Conservation (phyloP, 2,797 vertebrate genomes). For the Pipistrellus pipistrellus region DNA sequence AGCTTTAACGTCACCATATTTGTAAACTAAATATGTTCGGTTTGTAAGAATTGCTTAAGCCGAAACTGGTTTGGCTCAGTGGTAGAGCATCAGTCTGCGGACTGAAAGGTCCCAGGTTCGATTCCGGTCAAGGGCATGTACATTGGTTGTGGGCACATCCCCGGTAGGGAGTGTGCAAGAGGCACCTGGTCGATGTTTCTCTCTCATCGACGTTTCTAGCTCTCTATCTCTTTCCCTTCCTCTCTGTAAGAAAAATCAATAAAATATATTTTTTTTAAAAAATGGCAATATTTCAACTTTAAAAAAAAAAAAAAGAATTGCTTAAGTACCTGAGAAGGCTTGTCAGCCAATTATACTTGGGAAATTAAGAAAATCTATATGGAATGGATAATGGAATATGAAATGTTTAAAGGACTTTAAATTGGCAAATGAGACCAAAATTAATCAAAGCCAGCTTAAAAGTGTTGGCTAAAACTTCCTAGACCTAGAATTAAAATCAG, state of each 20-base stretch:
- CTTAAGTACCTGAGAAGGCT: constrained; percentile 23
- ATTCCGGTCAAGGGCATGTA: no score
- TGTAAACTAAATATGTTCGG: neutral
- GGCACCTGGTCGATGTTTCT: no score
- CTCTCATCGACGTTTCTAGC: no score
- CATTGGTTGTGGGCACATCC: no score
- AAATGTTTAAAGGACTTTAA: constrained; percentile 35
- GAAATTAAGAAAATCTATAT: neutral
- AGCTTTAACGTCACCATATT: neutral
- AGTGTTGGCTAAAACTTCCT: constrained; percentile 20
- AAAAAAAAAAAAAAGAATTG: neutral
- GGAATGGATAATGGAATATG: neutral
- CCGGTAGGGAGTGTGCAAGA: no score
- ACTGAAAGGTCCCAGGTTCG: no score
- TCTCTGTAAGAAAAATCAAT: no score
- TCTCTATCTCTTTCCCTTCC: no score
- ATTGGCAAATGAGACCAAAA: constrained; percentile 50
- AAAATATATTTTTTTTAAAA: no score
- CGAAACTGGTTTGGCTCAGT: no score
- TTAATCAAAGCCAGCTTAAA: constrained; percentile 55
- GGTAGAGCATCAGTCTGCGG: no score
- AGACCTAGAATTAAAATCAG: constrained; percentile 53
- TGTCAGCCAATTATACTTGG: neutral
- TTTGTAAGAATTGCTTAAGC: constrained; percentile 35
- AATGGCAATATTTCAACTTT: no score